Base-by-base conservation (phyloP, 2,888 invertebrate genomes). In the Octodonta nipae region DNA sequence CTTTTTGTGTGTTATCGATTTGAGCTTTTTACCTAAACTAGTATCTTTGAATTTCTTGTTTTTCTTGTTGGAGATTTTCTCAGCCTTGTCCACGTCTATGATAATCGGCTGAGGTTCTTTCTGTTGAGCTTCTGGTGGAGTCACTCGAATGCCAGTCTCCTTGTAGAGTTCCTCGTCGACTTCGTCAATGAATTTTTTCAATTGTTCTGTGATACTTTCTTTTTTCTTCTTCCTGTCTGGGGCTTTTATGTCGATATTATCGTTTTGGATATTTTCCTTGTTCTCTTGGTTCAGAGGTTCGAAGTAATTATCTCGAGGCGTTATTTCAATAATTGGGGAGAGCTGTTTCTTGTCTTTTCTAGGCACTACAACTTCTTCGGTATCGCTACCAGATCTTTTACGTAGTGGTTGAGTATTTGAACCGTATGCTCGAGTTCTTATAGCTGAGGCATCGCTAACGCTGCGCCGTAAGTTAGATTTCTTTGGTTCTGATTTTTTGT, bases 291-390 rank as follows among this genome's bases (percentile, higher is more conserved):
- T 30, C 34, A 13, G 31, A 26, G 14, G 33, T 30, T 16, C 40
- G 41, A 36, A 78, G 49, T 75, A 78, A 51, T 79, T 78, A 46
- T 78, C 78, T 41, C 75, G 67, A 10, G 75, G 79, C 7, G 77
- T 71, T 40, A 75, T 75, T 60, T 84, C 84, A 42, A 83, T 82
- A 30, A 85, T 84, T 1, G 84, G 84, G 5, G 82, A 81, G 12
- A 85, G 55, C 50, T 80, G 83, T 35, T 74, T 66, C 51, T 78
- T 78, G 34, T 71, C 69, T 42, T 64, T 60, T 13, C 64, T 58
- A 2, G 67, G 68, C 6, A 29, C 45, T 8, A 32, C 32, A 16
- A 32, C 28, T 10, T 48, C 45, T 28, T 43, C 45, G 13, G 38
- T 34, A 29, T 51, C 48, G 35, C 45, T 48, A 28, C 72, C 71